Conservation (phyloP, 2,797 vertebrate genomes). For the Ateles fusciceps region DNA sequence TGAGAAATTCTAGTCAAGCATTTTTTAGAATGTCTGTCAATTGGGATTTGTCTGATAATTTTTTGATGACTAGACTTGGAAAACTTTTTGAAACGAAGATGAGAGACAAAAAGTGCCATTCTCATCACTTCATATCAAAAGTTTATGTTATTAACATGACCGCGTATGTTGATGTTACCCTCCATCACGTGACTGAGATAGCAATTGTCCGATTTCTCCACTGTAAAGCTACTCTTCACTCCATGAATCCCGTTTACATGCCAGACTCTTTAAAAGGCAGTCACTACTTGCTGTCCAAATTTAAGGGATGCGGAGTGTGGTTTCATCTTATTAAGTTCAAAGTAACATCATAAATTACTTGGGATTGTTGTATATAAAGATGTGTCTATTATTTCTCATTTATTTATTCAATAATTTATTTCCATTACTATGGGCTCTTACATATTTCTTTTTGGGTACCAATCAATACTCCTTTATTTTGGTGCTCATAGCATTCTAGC, state of each 20-base stretch:
- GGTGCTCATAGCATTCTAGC: not conserved
- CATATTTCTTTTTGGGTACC: not conserved
- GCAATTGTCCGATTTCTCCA: not conserved
- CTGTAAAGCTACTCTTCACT: not conserved
- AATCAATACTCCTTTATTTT: not conserved
- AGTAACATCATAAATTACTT: not conserved
- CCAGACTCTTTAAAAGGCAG: not conserved
- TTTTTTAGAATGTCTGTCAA: not conserved
- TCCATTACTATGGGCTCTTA: not conserved
- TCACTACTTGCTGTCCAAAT: not conserved
- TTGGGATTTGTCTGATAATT: not conserved
- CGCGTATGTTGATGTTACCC: not conserved
- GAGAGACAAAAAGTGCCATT: not conserved
- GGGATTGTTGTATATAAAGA: not conserved
- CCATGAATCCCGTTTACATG: rapidly evolving
- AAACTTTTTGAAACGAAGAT: not conserved
- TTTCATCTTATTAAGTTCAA: not conserved
- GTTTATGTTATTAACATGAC: not conserved
- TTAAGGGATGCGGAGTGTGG: not conserved
- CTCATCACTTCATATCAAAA: not conserved
- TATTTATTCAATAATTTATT: not conserved
- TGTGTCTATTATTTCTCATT: not conserved
- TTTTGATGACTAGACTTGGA: not conserved
- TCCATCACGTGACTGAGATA: not conserved
- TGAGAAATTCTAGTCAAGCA: not conserved